Percentiles rank a stretch among this genome's conserved stretches.
phyloP scores from a whole-genome alignment of 2,797 vertebrate genomes.

The Hippoglossus hippoglossus region DNA sequence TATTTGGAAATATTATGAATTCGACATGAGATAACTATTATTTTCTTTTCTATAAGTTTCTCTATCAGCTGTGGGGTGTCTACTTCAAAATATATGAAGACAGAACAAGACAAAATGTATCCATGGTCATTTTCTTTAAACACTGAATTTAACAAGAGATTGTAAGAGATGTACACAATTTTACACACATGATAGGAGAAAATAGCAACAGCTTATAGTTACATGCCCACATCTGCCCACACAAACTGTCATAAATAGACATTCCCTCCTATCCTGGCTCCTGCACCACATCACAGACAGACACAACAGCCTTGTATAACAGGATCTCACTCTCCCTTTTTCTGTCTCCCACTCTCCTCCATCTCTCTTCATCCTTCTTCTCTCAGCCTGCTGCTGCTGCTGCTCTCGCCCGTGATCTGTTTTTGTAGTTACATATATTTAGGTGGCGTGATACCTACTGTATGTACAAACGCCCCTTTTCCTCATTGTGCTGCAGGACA shows the following conservation, averaged over 20 bases:
- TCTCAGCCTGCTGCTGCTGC: slow-evolving; percentile 7
- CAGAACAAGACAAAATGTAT: too few relatives aligned
- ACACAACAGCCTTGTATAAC: slow-evolving; percentile 71
- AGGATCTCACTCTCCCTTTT: slow-evolving; percentile 54
- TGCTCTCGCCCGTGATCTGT: slow-evolving; percentile 21
- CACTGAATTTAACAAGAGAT: too few relatives aligned
- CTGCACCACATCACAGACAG: slow-evolving; percentile 72
- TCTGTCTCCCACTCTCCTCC: slow-evolving; percentile 56
- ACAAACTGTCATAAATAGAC: slow-evolving; percentile 70
- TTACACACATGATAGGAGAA: slow-evolving; percentile 48
- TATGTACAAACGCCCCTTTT: slow-evolving; percentile 4
- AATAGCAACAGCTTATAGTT: slow-evolving; percentile 67
- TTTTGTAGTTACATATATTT: slow-evolving; percentile 36
- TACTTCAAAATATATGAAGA: too few relatives aligned
- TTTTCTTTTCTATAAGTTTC: too few relatives aligned
- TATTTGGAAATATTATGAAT: too few relatives aligned
- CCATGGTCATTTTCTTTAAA: too few relatives aligned
- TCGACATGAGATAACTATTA: too few relatives aligned
- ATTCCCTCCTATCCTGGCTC: slow-evolving; percentile 58
- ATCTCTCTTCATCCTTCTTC: slow-evolving; percentile 36
- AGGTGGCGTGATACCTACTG: slow-evolving; percentile 5
- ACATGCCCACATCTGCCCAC: slow-evolving; percentile 74
- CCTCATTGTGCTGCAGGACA: slow-evolving; percentile 40
- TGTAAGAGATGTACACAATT: slow-evolving; percentile 12
- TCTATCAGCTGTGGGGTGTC: too few relatives aligned